Evolutionary conservation across 2,888 invertebrate genomes (phyloP).

Genomic region (Heliothis peltigera): DNA sequence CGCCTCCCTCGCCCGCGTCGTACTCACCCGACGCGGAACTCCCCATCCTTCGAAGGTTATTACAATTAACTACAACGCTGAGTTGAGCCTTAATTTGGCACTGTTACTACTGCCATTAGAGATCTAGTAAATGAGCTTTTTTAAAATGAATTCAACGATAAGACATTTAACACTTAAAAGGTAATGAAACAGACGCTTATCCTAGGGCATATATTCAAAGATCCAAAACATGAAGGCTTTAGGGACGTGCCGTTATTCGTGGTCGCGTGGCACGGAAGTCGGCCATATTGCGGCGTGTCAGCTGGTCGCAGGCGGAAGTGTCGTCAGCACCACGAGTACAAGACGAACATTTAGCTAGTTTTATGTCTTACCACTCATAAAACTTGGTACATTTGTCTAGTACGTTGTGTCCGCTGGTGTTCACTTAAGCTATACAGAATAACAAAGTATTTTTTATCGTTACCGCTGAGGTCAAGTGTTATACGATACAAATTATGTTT

Average conservation of each 20-base stretch:
- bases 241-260: slow-evolving; percentile 65
- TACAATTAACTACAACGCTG: slow-evolving; percentile 84
- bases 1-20: slow-evolving; percentile 48
- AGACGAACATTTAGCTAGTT: slow-evolving; percentile 75
- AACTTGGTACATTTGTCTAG: slow-evolving; percentile 71
- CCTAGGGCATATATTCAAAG: slow-evolving; percentile 53
- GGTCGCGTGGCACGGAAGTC: slow-evolving; percentile 70
- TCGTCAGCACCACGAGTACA: slow-evolving; percentile 69
- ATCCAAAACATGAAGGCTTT: slow-evolving; percentile 65
- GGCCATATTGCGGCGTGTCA: slow-evolving; percentile 76
- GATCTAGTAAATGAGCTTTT: slow-evolving; percentile 41
- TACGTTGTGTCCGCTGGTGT: slow-evolving; percentile 60
- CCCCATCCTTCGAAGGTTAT: slow-evolving; percentile 75
- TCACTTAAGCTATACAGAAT: slow-evolving; percentile 51
- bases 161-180: slow-evolving; percentile 21
- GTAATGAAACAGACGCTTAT: slow-evolving; percentile 28
- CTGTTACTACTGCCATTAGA: slow-evolving; percentile 64
- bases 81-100: slow-evolving; percentile 82
- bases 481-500: slow-evolving; percentile 17
- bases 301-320: slow-evolving; percentile 71
- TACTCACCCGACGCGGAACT: slow-evolving; percentile 50
- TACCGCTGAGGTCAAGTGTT: slow-evolving; percentile 2
- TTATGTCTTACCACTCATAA: slow-evolving; percentile 79
- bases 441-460: slow-evolving; percentile 47
- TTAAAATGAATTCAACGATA: slow-evolving; percentile 39